A percentile compares a stretch with the other conserved stretches of the same genome.
phyloP scores from a whole-genome alignment of 1,140 invertebrate species.

The Subanguina moxae region DNA sequence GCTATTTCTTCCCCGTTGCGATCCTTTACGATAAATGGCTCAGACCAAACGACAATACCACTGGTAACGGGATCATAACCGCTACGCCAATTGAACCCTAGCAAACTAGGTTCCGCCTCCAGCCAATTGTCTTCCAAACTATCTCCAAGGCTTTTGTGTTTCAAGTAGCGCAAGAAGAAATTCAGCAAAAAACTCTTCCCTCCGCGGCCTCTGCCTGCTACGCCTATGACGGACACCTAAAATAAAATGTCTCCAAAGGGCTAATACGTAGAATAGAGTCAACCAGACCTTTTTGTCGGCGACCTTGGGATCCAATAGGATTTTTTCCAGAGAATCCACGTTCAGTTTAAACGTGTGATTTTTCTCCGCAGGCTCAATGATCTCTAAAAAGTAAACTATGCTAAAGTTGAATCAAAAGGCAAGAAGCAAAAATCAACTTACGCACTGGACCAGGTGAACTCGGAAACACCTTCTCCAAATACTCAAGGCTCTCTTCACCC shows the following conservation, averaged over 20 bases:
- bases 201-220: conserved; percentile 91
- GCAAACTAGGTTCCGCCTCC: conserved; percentile 48
- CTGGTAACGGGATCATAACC: conserved; percentile 64
- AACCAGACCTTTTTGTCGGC: conserved; percentile 12
- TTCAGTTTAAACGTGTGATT: conserved; percentile 20
- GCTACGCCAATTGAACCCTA: conserved; percentile 64
- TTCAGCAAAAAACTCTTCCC: conserved; percentile 88
- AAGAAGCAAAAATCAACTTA: not conserved
- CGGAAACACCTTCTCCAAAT: not conserved
- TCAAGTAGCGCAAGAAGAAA: conserved; percentile 84
- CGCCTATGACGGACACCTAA: conserved; percentile 83
- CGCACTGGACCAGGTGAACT: not conserved
- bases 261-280: too few species aligned
- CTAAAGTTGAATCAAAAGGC: too few species aligned
- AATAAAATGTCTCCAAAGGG: conserved; percentile 39
- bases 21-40: conserved; percentile 61
- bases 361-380: conserved; percentile 15
- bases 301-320: conserved; percentile 10
- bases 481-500: not conserved
- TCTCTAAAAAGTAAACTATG: not conserved
- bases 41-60: conserved; percentile 64
- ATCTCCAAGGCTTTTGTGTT: conserved; percentile 58
- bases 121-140: conserved; percentile 41
- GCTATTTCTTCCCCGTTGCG: conserved; percentile 52
- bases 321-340: conserved; percentile 18